Evolutionary conservation across 2,888 invertebrate species (phyloP).

Genomic region (Ellobium chinense): DNA sequence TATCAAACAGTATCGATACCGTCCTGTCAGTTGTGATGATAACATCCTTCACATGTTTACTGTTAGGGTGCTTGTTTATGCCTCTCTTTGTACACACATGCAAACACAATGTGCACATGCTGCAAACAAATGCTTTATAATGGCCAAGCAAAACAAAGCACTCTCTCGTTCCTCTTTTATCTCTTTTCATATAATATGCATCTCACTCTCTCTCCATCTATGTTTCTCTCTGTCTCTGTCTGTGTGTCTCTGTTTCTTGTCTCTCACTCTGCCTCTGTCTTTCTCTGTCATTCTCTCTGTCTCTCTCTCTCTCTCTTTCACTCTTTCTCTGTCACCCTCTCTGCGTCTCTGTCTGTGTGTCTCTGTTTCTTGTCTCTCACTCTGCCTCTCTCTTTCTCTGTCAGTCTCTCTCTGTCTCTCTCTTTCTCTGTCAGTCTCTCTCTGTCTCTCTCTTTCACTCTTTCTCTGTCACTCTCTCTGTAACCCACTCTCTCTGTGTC

Average conservation of each 20-base stretch:
- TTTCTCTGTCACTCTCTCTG: neutral
- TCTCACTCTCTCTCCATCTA: neutral
- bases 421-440: neutral
- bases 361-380: neutral
- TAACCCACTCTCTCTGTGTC: too few relatives aligned
- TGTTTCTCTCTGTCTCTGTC: neutral
- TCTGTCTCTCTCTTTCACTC: neutral
- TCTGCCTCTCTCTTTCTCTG: neutral
- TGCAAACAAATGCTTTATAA: too few relatives aligned
- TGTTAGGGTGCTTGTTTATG: too few relatives aligned
- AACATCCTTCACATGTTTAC: too few relatives aligned
- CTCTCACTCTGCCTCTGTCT: neutral
- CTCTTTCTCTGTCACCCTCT: neutral
- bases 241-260: neutral
- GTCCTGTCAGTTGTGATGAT: too few relatives aligned
- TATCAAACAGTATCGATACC: too few relatives aligned
- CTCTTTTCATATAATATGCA: neutral
- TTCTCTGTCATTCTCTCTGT: conserved; percentile 6
- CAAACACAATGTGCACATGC: too few relatives aligned
- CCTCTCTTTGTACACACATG: too few relatives aligned
- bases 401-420: neutral
- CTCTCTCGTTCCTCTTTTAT: too few relatives aligned
- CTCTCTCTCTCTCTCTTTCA: neutral
- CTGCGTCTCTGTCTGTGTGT: neutral
- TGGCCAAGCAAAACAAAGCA: too few relatives aligned